Percentiles rank a stretch among this genome's conserved stretches.
These are phyloP conservation scores for Cherax quadricarinatus DNA, from an alignment of 1,140 invertebrate species.

Conservation along the genomic window DNA sequence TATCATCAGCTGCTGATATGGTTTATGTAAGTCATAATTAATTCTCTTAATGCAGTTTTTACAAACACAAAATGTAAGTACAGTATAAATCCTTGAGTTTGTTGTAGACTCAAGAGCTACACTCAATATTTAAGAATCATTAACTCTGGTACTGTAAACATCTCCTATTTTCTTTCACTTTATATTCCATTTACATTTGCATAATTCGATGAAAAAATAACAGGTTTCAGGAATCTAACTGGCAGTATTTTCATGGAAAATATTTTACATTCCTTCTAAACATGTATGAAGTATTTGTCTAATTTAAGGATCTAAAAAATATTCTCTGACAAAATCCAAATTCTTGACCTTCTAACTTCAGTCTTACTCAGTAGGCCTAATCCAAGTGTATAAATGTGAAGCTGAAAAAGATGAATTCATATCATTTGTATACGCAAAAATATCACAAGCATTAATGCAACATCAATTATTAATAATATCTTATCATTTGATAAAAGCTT, in stretches of 20 bases:
- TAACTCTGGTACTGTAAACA: background rate
- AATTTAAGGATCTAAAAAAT: background rate
- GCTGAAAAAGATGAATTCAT: background rate
- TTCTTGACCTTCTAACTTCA: background rate
- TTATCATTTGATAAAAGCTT: background rate
- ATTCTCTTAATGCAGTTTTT: background rate
- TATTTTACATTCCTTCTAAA: background rate
- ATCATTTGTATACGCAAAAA: background rate
- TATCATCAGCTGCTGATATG: background rate
- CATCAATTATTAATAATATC: background rate
- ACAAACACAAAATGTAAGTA: background rate
- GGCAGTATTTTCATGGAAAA: background rate
- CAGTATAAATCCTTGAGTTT: background rate
- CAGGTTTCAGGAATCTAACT: background rate
- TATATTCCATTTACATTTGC: background rate
- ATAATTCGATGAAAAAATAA: background rate
- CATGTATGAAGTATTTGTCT: background rate
- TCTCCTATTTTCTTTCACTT: background rate
- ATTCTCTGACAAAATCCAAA: background rate
- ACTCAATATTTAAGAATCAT: background rate
- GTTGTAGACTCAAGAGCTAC: background rate
- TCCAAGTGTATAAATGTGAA: background rate
- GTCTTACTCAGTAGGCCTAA: background rate
- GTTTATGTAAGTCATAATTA: background rate
- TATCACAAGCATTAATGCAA: background rate